Percentiles rank a stretch among this genome's conserved stretches.
phyloP scores from a whole-genome alignment of 2,797 vertebrate genomes.

The Glyptemys insculpta region DNA sequence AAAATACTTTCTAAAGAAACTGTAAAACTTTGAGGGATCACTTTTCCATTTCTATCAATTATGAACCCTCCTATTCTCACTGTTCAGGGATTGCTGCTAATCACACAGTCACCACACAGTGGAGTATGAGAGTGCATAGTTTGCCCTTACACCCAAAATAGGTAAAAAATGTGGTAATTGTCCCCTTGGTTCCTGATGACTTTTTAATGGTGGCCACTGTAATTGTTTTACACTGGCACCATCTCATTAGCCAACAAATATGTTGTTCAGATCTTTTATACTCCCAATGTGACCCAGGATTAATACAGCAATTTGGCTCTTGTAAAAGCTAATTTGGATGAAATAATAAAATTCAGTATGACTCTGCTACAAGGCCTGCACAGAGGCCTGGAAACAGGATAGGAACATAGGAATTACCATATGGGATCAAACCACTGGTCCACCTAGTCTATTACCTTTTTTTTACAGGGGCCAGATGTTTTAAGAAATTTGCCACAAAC shows the following conservation, averaged over 20 bases:
- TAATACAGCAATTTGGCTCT: not conserved
- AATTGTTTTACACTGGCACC: rapidly evolving
- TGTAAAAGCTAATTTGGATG: not conserved
- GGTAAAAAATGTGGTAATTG: rapidly evolving
- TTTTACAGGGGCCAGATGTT: not conserved
- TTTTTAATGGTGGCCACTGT: not conserved
- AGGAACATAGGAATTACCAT: not conserved
- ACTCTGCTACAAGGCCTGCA: rapidly evolving
- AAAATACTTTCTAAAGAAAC: not conserved
- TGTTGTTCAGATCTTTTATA: not conserved
- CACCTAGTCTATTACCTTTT: not conserved
- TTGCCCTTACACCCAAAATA: rapidly evolving
- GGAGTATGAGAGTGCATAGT: not conserved
- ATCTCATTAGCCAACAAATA: not conserved
- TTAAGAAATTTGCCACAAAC: not conserved
- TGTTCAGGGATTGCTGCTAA: rapidly evolving
- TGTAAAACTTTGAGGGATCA: not conserved
- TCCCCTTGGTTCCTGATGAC: not conserved
- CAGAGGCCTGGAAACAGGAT: not conserved
- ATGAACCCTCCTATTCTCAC: not conserved
- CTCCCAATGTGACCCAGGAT: rapidly evolving
- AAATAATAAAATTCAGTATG: not conserved
- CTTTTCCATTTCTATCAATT: not conserved
- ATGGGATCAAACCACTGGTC: not conserved
- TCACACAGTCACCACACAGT: rapidly evolving